Conservation (phyloP, 2,113 vertebrate genomes). For the Dicaeum eximium region DNA sequence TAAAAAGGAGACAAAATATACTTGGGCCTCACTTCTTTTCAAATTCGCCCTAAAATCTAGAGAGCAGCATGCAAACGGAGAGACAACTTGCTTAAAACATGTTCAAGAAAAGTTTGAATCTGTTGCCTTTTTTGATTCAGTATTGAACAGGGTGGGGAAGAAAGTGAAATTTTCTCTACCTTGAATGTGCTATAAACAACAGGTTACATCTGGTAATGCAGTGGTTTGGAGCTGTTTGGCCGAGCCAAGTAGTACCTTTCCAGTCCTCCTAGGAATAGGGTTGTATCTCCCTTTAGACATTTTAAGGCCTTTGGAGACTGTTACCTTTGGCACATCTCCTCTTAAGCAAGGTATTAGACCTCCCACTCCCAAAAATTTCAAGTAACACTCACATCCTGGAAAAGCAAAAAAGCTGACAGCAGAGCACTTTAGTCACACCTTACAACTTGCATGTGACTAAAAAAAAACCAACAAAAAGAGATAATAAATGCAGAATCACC, state of each 20-base stretch:
- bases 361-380: not conserved
- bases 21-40: not conserved
- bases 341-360: not conserved
- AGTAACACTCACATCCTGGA: not conserved
- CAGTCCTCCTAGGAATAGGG: not conserved
- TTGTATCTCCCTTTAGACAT: not conserved
- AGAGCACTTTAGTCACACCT: not conserved
- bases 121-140: not conserved
- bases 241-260: not conserved
- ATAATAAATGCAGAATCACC: not conserved
- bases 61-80: not conserved
- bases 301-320: not conserved
- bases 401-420: not conserved
- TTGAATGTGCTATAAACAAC: not conserved
- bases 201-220: not conserved
- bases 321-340: not conserved
- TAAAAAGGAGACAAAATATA: constrained; percentile 63
- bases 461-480: not conserved
- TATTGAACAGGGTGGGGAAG: not conserved
- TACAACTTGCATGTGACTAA: not conserved
- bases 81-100: not conserved
- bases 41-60: not conserved
- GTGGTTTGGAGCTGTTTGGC: not conserved
- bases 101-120: not conserved
- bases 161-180: not conserved